Conservation (phyloP, 2,888 invertebrate genomes). For the Rhamphomyia laevipes region DNA sequence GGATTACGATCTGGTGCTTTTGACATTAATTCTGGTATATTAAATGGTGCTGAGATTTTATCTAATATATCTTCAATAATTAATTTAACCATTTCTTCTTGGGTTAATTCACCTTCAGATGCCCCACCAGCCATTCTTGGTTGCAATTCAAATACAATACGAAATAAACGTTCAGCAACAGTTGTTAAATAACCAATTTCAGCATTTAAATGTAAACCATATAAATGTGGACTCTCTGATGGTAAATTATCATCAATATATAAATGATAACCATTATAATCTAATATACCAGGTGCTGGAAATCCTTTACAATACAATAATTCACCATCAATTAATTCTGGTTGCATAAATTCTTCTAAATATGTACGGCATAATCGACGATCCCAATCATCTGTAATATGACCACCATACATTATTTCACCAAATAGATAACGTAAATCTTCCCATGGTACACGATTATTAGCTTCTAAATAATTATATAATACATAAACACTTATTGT, state of each 20-base stretch:
- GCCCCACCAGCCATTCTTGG: conserved; percentile 67
- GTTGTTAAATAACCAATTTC: conserved; percentile 88
- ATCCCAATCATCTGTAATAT: conserved; percentile 96
- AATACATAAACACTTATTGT: conserved; percentile 87
- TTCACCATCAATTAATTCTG: conserved; percentile 80
- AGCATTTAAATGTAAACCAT: conserved; percentile 88
- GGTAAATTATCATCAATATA: conserved; percentile 83
- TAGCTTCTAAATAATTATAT: conserved; percentile 82
- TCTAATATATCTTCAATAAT: conserved; percentile 78
- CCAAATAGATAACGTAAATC: conserved; percentile 89
- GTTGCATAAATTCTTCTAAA: conserved; percentile 76
- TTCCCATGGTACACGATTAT: conserved; percentile 83
- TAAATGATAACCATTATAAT: conserved; percentile 74
- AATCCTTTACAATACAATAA: conserved; percentile 71
- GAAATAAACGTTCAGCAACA: conserved; percentile 73
- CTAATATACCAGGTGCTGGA: conserved; percentile 75
- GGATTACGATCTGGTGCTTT: conserved; percentile 84
- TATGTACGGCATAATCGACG: conserved; percentile 75
- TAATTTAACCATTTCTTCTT: conserved; percentile 58
- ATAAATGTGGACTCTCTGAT: conserved; percentile 77
- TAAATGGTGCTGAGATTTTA: conserved; percentile 80
- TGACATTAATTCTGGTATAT: conserved; percentile 70
- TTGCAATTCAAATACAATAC: conserved; percentile 79
- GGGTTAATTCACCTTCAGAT: conserved; percentile 48
- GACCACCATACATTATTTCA: conserved; percentile 96